Percentiles rank a stretch among this genome's conserved stretches.
Evolutionary conservation across 2,797 vertebrate species (phyloP).

Genomic region (Sebastes elongatus): DNA sequence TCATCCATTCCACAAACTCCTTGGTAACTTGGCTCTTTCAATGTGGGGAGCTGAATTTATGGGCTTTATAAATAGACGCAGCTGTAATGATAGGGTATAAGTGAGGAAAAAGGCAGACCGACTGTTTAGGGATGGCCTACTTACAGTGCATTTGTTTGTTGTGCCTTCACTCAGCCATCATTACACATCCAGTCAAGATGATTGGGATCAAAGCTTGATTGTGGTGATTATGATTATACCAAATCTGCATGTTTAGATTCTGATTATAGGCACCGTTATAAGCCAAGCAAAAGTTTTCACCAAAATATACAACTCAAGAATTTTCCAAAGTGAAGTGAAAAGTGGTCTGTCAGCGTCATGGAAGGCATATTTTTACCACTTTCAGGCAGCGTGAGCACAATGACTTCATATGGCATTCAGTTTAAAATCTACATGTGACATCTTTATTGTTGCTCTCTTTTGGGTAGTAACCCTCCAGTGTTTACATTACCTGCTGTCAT

Average conservation of each 20-base stretch:
- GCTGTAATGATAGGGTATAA: slow-evolving; percentile 81
- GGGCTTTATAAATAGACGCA: slow-evolving; percentile 81
- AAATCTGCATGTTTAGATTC: slow-evolving; percentile 41
- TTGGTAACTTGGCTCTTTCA: slow-evolving; percentile 66
- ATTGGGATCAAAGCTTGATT: slow-evolving; percentile 44
- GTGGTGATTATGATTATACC: slow-evolving; percentile 40
- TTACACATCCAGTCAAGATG: slow-evolving; percentile 37
- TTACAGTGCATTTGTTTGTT: slow-evolving; percentile 61
- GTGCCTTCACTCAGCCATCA: slow-evolving; percentile 43
- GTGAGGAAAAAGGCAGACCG: slow-evolving; percentile 67
- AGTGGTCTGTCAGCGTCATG: slow-evolving; percentile 16
- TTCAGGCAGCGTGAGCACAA: background rate
- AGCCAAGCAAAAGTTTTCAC: slow-evolving; percentile 33
- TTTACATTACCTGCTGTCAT: background rate
- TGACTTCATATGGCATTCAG: slow-evolving; percentile 11
- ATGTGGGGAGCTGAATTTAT: slow-evolving; percentile 74
- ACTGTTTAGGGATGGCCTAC: slow-evolving; percentile 70
- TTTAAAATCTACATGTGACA: background rate
- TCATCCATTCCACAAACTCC: slow-evolving; percentile 63
- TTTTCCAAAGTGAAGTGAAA: slow-evolving; percentile 52
- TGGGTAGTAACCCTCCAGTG: background rate
- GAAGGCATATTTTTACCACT: slow-evolving; percentile 21
- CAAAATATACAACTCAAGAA: slow-evolving; percentile 30
- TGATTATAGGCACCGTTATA: slow-evolving; percentile 37
- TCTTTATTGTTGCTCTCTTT: background rate